Evolutionary conservation across 1,140 invertebrate species (phyloP).

Genomic region (Hyposmocoma kahamanoa): DNA sequence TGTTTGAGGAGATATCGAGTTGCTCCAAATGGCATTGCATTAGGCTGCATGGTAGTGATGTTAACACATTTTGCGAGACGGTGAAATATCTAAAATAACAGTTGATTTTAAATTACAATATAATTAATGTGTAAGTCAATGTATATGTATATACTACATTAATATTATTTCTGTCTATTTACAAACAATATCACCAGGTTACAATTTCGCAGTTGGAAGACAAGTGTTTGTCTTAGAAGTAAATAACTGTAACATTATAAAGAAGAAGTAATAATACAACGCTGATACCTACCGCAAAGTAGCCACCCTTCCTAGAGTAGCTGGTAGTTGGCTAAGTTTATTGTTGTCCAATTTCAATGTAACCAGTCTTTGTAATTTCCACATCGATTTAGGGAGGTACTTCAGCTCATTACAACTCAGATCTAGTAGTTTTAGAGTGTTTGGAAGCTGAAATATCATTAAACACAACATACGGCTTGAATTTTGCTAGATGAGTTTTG

Average conservation of each 20-base stretch:
- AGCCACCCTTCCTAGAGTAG: conserved; percentile 57
- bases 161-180: too few species aligned
- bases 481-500: too few species aligned
- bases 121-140: too few species aligned
- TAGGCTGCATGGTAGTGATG: conserved; percentile 73
- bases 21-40: conserved; percentile 69
- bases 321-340: conserved; percentile 50
- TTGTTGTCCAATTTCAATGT: conserved; percentile 75
- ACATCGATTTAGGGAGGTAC: conserved; percentile 76
- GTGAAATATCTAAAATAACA: conserved; percentile 62
- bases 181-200: too few species aligned
- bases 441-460: conserved; percentile 56
- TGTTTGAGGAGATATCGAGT: conserved; percentile 75
- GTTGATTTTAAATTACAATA: too few species aligned
- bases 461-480: too few species aligned
- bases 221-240: too few species aligned
- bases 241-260: too few species aligned
- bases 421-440: conserved; percentile 75
- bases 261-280: too few species aligned
- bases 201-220: too few species aligned
- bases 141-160: too few species aligned
- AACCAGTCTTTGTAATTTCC: conserved; percentile 74
- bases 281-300: conserved; percentile 58
- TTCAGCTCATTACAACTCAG: conserved; percentile 77
- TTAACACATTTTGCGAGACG: conserved; percentile 73